A percentile compares a stretch with the other conserved stretches of the same genome.
Evolutionary conservation across 2,888 invertebrate genomes (phyloP).

Genomic region (Venusia cambrica): DNA sequence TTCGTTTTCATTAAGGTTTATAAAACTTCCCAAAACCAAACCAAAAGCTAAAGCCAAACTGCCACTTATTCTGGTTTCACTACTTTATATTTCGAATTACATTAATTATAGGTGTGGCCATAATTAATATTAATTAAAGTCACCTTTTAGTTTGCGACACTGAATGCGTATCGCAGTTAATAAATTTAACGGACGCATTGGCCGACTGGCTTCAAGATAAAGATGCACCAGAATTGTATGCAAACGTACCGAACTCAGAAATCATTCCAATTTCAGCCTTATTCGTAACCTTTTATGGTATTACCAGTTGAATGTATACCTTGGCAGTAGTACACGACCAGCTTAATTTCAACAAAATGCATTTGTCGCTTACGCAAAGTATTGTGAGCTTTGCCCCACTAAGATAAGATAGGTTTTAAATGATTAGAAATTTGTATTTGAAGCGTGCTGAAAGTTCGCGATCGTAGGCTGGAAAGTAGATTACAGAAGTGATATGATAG

Average conservation of each 20-base stretch:
- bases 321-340: constrained; percentile 37
- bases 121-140: constrained; percentile 81
- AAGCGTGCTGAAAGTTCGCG: constrained; percentile 40
- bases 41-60: constrained; percentile 42
- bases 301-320: constrained; percentile 17
- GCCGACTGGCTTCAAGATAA: constrained; percentile 70
- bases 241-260: constrained; percentile 30
- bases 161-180: constrained; percentile 79
- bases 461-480: constrained; percentile 36
- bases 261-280: constrained; percentile 30
- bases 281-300: constrained; percentile 21
- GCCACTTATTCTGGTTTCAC: constrained; percentile 66
- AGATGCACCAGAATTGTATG: constrained; percentile 58
- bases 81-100: too few relatives aligned
- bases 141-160: constrained; percentile 76
- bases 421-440: constrained; percentile 34
- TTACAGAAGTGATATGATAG: constrained; percentile 29
- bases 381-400: constrained; percentile 47
- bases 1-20: too few relatives aligned
- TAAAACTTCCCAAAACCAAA: constrained; percentile 16
- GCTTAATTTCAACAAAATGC: constrained; percentile 43
- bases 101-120: constrained; percentile 79
- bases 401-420: constrained; percentile 49
- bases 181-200: constrained; percentile 74
- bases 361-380: constrained; percentile 42